Percentiles rank a stretch among this genome's conserved stretches.
phyloP scores from a whole-genome alignment of 2,888 invertebrate species.

The Polyommatus icarus region DNA sequence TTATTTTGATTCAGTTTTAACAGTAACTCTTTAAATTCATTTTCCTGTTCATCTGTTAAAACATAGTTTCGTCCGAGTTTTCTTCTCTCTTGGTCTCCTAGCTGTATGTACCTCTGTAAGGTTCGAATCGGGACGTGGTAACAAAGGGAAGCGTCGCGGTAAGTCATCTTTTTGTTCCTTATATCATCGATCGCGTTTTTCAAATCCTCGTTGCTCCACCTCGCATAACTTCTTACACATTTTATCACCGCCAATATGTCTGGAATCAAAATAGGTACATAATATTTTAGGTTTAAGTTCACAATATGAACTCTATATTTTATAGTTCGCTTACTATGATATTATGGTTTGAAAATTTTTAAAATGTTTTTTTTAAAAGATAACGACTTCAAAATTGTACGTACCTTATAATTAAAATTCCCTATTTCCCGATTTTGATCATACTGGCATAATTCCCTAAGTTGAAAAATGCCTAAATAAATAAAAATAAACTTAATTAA shows the following conservation, averaged over 20 bases:
- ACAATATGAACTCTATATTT: not conserved
- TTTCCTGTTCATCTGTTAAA: not conserved
- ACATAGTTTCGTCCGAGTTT: not conserved
- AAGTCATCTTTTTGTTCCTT: not conserved
- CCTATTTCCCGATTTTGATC: no score
- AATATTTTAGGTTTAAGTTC: not conserved
- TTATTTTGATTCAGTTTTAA: not conserved
- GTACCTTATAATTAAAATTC: no score
- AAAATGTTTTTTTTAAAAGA: no score
- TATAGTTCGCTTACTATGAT: not conserved
- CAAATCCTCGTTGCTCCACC: not conserved
- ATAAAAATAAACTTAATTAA: no score
- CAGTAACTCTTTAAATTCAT: not conserved
- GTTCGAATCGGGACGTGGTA: not conserved
- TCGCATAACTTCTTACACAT: slow-evolving; percentile 3
- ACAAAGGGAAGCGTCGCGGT: not conserved
- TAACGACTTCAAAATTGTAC: no score
- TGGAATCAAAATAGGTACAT: not conserved
- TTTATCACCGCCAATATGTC: not conserved
- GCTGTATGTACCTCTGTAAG: not conserved
- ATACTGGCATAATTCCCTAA: no score
- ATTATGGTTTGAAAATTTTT: no score
- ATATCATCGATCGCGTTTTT: not conserved
- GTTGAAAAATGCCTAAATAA: no score
- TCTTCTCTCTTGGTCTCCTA: not conserved